phyloP scores from a whole-genome alignment of 2,113 vertebrate genomes.

The Sorex fumeus region DNA sequence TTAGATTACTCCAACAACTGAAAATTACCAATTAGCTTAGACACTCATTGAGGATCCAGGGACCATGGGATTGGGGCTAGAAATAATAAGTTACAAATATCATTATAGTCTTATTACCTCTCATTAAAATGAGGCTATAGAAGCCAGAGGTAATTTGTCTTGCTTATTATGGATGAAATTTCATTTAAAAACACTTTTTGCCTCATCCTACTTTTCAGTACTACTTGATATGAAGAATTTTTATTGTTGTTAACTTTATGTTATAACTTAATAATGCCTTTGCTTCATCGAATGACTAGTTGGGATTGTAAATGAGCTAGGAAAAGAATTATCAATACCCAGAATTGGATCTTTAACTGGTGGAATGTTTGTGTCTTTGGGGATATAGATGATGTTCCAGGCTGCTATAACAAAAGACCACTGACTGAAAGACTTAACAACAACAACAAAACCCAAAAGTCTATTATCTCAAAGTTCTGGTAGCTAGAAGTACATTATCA shows the following conservation, averaged over 20 bases:
- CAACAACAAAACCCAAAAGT: neutral
- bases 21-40: neutral
- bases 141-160: neutral
- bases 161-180: neutral
- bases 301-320: constrained; percentile 17
- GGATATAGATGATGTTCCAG: neutral
- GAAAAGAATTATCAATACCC: neutral
- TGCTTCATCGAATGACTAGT: neutral
- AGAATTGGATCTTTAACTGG: neutral
- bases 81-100: neutral
- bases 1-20: neutral
- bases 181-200: constrained; percentile 24
- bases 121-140: neutral
- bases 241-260: constrained; percentile 23
- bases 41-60: neutral
- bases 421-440: no score
- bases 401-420: neutral
- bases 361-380: neutral
- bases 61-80: neutral
- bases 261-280: neutral
- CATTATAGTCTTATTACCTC: neutral
- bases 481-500: constrained; percentile 4
- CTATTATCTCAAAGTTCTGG: neutral
- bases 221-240: constrained; percentile 21
- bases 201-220: neutral